Evolutionary conservation across 2,888 invertebrate genomes (phyloP).

Genomic region (Pheosia tremula): DNA sequence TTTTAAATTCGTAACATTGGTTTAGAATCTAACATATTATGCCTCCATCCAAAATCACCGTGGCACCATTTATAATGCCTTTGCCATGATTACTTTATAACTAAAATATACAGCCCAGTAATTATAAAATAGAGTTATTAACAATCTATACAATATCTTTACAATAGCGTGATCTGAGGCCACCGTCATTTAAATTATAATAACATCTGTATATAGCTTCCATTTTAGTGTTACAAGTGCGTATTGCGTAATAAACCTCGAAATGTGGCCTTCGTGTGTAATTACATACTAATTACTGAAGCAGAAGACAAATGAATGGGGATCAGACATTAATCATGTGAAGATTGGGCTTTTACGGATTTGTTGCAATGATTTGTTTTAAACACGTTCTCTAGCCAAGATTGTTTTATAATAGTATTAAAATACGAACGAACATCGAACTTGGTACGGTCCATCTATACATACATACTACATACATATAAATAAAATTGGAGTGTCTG

Average conservation of each 20-base stretch:
- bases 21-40: too few species aligned
- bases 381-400: neutral
- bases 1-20: too few species aligned
- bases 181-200: slow-evolving; percentile 4
- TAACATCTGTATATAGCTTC: neutral
- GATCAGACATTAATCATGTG: neutral
- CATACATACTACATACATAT: too few species aligned
- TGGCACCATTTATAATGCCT: too few species aligned
- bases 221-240: neutral
- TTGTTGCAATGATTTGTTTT: neutral
- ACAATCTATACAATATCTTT: slow-evolving; percentile 2
- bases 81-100: too few species aligned
- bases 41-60: too few species aligned
- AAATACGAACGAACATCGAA: too few species aligned
- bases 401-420: too few species aligned
- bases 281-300: slow-evolving; percentile 6
- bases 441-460: too few species aligned
- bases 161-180: neutral
- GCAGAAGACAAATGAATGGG: slow-evolving; percentile 4
- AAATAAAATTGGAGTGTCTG: too few species aligned
- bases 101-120: neutral
- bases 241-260: slow-evolving; percentile 4
- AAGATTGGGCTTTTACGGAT: neutral
- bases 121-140: slow-evolving; percentile 1
- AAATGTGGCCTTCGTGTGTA: slow-evolving; percentile 1